phyloP scores from a whole-genome alignment of 1,140 invertebrate species.

The Drosophila lini region DNA sequence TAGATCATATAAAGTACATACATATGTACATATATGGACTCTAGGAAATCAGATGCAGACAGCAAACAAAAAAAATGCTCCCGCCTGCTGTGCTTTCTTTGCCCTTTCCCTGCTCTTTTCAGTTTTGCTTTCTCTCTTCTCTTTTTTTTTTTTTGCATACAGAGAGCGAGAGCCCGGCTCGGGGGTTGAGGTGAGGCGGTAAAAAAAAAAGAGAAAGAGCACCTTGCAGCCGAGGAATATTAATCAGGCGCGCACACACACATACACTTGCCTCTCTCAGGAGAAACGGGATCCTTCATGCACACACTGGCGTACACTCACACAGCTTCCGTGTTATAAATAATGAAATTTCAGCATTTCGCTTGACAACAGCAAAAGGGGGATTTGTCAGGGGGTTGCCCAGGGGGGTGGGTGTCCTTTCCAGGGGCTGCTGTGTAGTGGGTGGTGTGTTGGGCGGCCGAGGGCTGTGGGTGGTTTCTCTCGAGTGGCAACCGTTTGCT shows the following conservation, averaged over 20 bases:
- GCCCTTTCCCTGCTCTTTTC: not conserved
- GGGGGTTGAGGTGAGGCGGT: slow-evolving; percentile 26
- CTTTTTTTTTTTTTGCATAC: not conserved
- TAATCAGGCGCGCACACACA: slow-evolving; percentile 52
- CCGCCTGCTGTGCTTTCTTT: slow-evolving; percentile 19
- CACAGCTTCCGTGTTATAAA: slow-evolving; percentile 76
- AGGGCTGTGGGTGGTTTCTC: slow-evolving; percentile 9
- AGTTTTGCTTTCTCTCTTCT: slow-evolving; percentile 1
- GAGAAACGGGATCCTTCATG: slow-evolving; percentile 13
- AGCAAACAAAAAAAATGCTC: slow-evolving; percentile 9
- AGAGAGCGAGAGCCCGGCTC: slow-evolving; percentile 1
- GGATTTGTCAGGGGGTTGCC: not conserved
- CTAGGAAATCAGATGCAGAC: slow-evolving; percentile 19
- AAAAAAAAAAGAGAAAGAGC: slow-evolving; percentile 46
- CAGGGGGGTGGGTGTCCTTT: slow-evolving; percentile 14
- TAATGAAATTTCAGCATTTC: slow-evolving; percentile 74
- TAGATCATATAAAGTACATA: no score
- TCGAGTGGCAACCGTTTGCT: slow-evolving; percentile 76
- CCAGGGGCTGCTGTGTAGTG: slow-evolving; percentile 10
- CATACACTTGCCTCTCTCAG: slow-evolving; percentile 40
- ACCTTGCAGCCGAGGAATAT: slow-evolving; percentile 71
- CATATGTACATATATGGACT: not conserved
- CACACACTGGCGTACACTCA: slow-evolving; percentile 9
- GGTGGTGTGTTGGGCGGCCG: slow-evolving; percentile 16
- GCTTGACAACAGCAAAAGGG: slow-evolving; percentile 59